Conservation (phyloP, 2,888 invertebrate genomes). For the Eilema sororculum region DNA sequence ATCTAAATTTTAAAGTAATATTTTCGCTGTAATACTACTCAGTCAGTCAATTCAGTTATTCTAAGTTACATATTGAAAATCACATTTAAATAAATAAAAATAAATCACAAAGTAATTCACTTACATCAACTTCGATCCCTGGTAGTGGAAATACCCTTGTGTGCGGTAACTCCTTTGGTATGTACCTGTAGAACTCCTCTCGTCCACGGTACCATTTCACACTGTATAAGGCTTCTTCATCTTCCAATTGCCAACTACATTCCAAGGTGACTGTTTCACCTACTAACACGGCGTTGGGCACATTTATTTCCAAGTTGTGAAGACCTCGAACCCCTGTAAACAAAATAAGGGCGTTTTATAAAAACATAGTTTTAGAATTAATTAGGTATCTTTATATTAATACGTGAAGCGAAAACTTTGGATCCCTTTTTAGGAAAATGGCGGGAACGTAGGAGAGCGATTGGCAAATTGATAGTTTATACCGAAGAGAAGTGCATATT, state of each 20-base stretch:
- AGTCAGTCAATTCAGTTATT: too few relatives aligned
- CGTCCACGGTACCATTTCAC: conserved; percentile 94
- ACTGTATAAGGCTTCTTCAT: conserved; percentile 90
- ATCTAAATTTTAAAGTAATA: neutral
- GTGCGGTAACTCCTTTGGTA: conserved; percentile 92
- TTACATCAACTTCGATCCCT: conserved; percentile 91
- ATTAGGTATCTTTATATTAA: too few relatives aligned
- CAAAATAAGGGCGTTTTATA: conserved; percentile 28
- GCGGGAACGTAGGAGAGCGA: too few relatives aligned
- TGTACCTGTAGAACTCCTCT: conserved; percentile 92
- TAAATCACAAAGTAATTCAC: conserved; percentile 65
- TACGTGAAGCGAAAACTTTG: too few relatives aligned
- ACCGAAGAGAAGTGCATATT: too few relatives aligned
- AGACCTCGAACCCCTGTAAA: conserved; percentile 87
- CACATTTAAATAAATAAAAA: too few relatives aligned
- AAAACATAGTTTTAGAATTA: too few relatives aligned
- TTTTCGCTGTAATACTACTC: neutral
- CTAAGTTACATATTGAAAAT: too few relatives aligned
- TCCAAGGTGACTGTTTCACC: conserved; percentile 91
- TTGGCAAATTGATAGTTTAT: too few relatives aligned
- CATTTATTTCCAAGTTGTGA: conserved; percentile 90
- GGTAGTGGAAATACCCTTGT: conserved; percentile 91
- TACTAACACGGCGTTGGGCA: conserved; percentile 90
- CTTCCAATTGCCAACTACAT: conserved; percentile 92
- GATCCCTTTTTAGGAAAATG: too few relatives aligned